Conservation (phyloP, 2,888 invertebrate species). For the Phortica magna region DNA sequence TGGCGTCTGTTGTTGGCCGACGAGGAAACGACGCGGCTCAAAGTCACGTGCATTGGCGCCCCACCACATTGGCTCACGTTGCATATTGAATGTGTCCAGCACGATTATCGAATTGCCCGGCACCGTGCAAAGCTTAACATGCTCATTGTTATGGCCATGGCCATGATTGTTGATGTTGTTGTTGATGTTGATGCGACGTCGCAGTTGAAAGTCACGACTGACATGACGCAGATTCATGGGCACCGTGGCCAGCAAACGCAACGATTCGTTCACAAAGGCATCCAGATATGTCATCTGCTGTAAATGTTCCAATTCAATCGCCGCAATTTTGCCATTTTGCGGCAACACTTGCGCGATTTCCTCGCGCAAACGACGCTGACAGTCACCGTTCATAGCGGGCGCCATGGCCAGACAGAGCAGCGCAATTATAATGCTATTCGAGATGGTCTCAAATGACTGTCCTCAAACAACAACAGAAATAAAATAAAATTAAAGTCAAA, state of each 20-base stretch:
- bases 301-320: slow-evolving; percentile 66
- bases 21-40: slow-evolving; percentile 72
- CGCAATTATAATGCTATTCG: slow-evolving; percentile 72
- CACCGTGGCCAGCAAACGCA: slow-evolving; percentile 74
- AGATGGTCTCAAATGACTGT: slow-evolving; percentile 75
- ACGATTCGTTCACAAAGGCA: slow-evolving; percentile 73
- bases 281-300: slow-evolving; percentile 74
- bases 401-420: slow-evolving; percentile 73
- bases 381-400: slow-evolving; percentile 57
- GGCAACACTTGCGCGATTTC: slow-evolving; percentile 68
- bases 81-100: slow-evolving; percentile 75
- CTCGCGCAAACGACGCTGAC: slow-evolving; percentile 69
- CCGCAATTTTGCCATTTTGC: slow-evolving; percentile 52
- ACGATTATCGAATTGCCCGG: slow-evolving; percentile 73
- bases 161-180: background rate
- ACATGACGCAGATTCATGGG: slow-evolving; percentile 75
- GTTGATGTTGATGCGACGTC: background rate
- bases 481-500: background rate
- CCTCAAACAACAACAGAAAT: background rate
- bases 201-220: slow-evolving; percentile 69
- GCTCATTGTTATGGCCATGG: background rate
- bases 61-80: slow-evolving; percentile 73
- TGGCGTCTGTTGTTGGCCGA: slow-evolving; percentile 42
- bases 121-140: slow-evolving; percentile 52
- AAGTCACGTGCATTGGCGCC: slow-evolving; percentile 71